Percentiles rank a stretch among this genome's conserved stretches.
Evolutionary conservation across 2,113 vertebrate species (phyloP).

Genomic region (Cervus canadensis): DNA sequence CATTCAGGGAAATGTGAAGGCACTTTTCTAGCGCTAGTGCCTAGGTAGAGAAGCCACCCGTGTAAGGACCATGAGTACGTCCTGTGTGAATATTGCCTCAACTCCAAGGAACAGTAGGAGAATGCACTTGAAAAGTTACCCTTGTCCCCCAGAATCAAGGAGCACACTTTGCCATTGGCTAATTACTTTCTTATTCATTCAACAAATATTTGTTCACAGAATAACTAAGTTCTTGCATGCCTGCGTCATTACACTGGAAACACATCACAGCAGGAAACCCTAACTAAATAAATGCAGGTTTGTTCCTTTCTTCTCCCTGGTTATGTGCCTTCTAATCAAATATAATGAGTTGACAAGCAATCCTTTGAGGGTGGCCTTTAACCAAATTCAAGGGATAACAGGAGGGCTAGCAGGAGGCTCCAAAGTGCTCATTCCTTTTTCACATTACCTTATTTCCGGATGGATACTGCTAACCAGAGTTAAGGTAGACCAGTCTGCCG

Average conservation of each 20-base stretch:
- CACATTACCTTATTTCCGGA: not conserved
- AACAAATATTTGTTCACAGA: constrained; percentile 58
- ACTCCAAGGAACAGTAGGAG: not conserved
- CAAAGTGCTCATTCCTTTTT: not conserved
- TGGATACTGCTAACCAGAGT: not conserved
- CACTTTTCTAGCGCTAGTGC: not conserved
- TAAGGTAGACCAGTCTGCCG: not conserved
- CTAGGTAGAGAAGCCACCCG: not conserved
- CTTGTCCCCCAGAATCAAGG: constrained; percentile 34
- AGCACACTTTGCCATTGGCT: constrained; percentile 36
- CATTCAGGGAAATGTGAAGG: not conserved
- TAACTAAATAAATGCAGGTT: constrained; percentile 31
- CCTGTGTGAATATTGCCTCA: not conserved
- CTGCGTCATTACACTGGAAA: constrained; percentile 46
- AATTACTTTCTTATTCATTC: constrained; percentile 53
- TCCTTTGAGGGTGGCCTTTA: not conserved
- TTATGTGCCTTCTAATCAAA: constrained; percentile 18
- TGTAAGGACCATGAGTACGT: not conserved
- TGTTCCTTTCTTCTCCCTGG: constrained; percentile 35
- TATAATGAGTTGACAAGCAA: not conserved
- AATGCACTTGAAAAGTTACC: constrained; percentile 11
- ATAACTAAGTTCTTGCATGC: not conserved
- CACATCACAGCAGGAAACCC: constrained; percentile 17
- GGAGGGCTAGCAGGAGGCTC: not conserved
- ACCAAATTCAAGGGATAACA: not conserved